Base-by-base conservation (phyloP, 2,888 invertebrate species). In the Lamproptera curius region DNA sequence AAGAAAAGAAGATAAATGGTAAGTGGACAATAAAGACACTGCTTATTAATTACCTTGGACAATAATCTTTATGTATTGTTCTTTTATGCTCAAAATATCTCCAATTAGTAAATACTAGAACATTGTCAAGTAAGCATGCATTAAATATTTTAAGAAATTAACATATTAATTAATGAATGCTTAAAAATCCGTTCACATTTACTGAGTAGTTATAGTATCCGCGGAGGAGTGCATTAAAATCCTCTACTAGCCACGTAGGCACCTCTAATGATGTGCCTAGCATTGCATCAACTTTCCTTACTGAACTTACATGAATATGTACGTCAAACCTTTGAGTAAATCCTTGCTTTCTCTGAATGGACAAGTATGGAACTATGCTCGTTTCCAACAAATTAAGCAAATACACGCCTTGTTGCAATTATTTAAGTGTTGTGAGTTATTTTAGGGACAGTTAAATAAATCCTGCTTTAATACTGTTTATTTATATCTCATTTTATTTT, bases 271-370 rank as follows among this genome's bases (percentile, higher is more conserved):
- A 76, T 68, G 73, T 66, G 61, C 55, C 63, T 56, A 60, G 66
- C 56, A 76, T 76, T 76, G 76, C 76, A 69, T 68, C 65, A 76
- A 76, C 70, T 76, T 77, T 73, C 71, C 69, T 68, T 64, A 61
- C 67, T 65, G 60, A 65, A 59, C 67, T 53, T 61, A 65, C 67
- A 67, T 76, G 74, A 76, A 74, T 75, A 75, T 75, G 72, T 65
- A 61, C 54, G 49, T 47, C 58, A 33, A 13, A 61, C 63, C 67
- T 70, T 70, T 71, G 71, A 69, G 47, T 51, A 54, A 50, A 58
- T 62, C 62, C 62, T 36, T 52, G 51, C 63, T 67, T 55, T 59
- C 26, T 11, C 11, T 49, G 14, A 38, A 26, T 40, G n/a, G n/a
- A n/a, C n/a, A n/a, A n/a, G n/a, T 13, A n/a, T n/a, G n/a, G n/a